Evolutionary conservation across 2,888 invertebrate species (phyloP).

Genomic region (Lasioglossum morio): DNA sequence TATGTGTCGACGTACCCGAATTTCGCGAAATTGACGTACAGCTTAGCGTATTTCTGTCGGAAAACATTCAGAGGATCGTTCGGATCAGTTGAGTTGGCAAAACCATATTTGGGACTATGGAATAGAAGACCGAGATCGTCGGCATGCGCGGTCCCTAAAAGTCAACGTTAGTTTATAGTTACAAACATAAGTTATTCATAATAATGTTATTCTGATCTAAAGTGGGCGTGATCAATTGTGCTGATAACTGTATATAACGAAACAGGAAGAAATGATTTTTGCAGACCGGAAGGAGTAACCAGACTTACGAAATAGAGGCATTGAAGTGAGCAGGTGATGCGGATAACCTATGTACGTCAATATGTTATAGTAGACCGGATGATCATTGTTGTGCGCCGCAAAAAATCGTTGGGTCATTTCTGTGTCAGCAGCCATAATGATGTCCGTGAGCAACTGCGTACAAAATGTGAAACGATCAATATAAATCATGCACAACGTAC

Average conservation of each 20-base stretch:
- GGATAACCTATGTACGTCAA: conserved; percentile 44
- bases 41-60: background rate
- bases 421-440: conserved; percentile 58
- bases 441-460: conserved; percentile 50
- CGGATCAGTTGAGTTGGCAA: background rate
- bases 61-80: background rate
- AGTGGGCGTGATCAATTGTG: too few relatives aligned
- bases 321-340: rapidly evolving
- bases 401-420: conserved; percentile 66
- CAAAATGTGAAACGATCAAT: background rate
- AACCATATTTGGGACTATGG: background rate
- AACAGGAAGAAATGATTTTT: background rate
- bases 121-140: background rate
- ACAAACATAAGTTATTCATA: too few relatives aligned
- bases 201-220: too few relatives aligned
- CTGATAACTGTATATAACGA: too few relatives aligned
- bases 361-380: conserved; percentile 68
- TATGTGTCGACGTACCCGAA: background rate
- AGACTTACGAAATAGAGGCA: background rate
- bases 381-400: conserved; percentile 6
- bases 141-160: background rate
- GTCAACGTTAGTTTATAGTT: too few relatives aligned
- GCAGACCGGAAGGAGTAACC: background rate
- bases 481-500: background rate
- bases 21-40: conserved; percentile 24